Evolutionary conservation across 30 jellyfish, hydroid and myxozoan species (phyloP), one percentile per base, ranked within the genome.

Genomic region (Calvadosia cruxmelitensis): DNA sequence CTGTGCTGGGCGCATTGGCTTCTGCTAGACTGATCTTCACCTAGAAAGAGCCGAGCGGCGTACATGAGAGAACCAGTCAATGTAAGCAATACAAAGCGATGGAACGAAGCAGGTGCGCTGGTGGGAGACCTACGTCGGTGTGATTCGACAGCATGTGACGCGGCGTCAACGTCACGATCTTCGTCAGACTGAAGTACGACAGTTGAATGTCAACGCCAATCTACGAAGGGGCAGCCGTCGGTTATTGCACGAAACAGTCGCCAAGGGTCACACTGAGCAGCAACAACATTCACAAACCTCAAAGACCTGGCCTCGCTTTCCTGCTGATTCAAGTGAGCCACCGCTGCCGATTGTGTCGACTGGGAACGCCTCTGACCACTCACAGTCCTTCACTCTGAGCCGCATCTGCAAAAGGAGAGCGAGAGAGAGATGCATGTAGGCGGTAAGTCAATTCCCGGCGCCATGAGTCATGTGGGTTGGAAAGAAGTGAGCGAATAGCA

Each of bases 271-370:
- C 57, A 5, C 57, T 42, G 10, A 42, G 10, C 57, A 42, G 57
- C 20, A 42, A 42, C 57, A 42, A 42, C 57, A 42, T 5, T 10
- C 20, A 42, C 57, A 42, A 42, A 87, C 96, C 94, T 87, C 96
- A 71, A 35, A 87, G 24, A 78, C 63, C 67, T 86, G 82, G 10
- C 76, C 94, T 51, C 93, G 83, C 52, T 68, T 71, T 0, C 96
- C 96, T 33, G 69, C 78, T 1, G 94, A 87, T 51, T 76, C 75
- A 2, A 87, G 75, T 7, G 94, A 77, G 0, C 96, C 96, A 49
- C 93, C 96, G 50, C 96, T 87, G 33, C 94, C 94, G 26, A 87
- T 72, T 3, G 96, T 87, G 57, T 87, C 96, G 66, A 87, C 82
- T 13, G 96, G 75, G 72, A 79, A 87, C 34, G 67, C 94, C 62